Evolutionary conservation across 2,888 invertebrate genomes (phyloP).

Genomic region (Chrysodeixis includens): DNA sequence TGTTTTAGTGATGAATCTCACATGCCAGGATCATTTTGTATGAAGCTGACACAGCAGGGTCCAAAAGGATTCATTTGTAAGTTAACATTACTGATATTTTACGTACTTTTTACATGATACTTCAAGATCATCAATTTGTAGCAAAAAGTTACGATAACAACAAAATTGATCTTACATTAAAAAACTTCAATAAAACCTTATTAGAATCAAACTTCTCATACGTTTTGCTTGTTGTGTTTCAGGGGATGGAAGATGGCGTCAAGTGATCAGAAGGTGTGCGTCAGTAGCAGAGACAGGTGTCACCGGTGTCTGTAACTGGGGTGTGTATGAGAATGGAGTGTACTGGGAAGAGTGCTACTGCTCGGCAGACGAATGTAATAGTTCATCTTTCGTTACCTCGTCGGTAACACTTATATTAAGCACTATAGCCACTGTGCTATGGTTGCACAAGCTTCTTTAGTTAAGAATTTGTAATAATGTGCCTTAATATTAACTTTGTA

Average conservation of each 20-base stretch:
- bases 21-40: conserved; percentile 98
- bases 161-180: not conserved
- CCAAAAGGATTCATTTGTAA: conserved; percentile 98
- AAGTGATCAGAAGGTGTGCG: conserved; percentile 96
- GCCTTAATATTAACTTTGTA: conserved; percentile 41
- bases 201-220: not conserved
- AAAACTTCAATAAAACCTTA: not conserved
- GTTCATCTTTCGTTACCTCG: conserved; percentile 66
- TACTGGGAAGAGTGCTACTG: conserved; percentile 99
- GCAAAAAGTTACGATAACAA: too few species aligned
- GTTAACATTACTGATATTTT: conserved; percentile 71
- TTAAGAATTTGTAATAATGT: conserved; percentile 27
- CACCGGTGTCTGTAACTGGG: conserved; percentile 99
- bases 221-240: conserved; percentile 58
- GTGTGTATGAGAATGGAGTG: conserved; percentile 97
- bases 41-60: conserved; percentile 98
- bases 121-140: too few species aligned
- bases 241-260: conserved; percentile 99
- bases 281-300: conserved; percentile 97
- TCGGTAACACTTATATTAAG: conserved; percentile 64
- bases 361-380: conserved; percentile 96
- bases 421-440: conserved; percentile 42
- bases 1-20: conserved; percentile 98
- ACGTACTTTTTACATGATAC: not conserved
- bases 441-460: conserved; percentile 45